phyloP scores from a whole-genome alignment of 1,140 invertebrate species.

The Uloborus diversus region DNA sequence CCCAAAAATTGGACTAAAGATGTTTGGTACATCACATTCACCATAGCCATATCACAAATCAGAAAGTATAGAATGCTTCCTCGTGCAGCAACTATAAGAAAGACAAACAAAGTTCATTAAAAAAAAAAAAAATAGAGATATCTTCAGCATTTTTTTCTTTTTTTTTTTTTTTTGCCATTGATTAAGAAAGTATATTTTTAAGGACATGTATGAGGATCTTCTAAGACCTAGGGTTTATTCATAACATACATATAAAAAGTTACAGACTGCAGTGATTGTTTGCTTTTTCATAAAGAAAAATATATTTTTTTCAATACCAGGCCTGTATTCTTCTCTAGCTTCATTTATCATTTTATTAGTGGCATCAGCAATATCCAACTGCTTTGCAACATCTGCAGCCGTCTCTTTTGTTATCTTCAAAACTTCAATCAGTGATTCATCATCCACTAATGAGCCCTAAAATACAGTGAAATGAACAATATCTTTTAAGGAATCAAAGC shows the following conservation, averaged over 20 bases:
- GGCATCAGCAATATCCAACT: constrained; percentile 66
- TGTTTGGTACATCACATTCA: constrained; percentile 69
- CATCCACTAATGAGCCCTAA: constrained; percentile 68
- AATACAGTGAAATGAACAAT: background rate
- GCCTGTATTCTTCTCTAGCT: constrained; percentile 68
- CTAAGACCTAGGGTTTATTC: too few relatives aligned
- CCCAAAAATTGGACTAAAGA: constrained; percentile 67
- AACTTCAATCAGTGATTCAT: constrained; percentile 68
- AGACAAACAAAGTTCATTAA: too few relatives aligned
- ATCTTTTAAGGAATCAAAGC: background rate
- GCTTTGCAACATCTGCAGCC: constrained; percentile 67
- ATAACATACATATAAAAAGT: too few relatives aligned
- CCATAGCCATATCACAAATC: constrained; percentile 68
- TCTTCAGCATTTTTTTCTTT: too few relatives aligned
- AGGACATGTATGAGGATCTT: too few relatives aligned
- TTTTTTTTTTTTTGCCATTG: too few relatives aligned
- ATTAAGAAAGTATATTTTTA: too few relatives aligned
- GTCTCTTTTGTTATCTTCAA: constrained; percentile 67
- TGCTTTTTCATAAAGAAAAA: too few relatives aligned
- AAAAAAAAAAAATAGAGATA: too few relatives aligned
- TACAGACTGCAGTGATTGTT: too few relatives aligned
- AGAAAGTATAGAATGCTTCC: constrained; percentile 69
- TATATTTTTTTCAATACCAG: too few relatives aligned
- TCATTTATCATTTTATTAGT: constrained; percentile 67
- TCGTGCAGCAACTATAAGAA: constrained; percentile 66